Base-by-base conservation (phyloP, 2,797 vertebrate species). In the Melanotaenia parkinsoni region DNA sequence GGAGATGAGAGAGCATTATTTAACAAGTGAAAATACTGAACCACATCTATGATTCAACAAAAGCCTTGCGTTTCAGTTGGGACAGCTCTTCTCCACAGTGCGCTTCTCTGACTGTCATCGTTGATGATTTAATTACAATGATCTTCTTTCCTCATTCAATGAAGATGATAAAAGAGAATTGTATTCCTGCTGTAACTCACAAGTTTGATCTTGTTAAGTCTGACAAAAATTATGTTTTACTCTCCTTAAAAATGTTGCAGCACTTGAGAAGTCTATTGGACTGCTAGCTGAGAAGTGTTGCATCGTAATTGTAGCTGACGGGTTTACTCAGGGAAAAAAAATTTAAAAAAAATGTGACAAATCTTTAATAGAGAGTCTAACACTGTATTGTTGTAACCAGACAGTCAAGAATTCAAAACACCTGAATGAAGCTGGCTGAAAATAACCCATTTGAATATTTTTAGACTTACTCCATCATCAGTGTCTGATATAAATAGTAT, bases 391-490 rank as follows among this genome's bases (percentile, higher is more conserved):
- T 80, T 80, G 13, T 16, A 70, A 47, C 65, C 75, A 85, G 79
- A 81, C 79, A 78, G 76, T 51, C 9, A 24, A 24, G 65, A 38
- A 32, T 82, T 82, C 66, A 60, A 82, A 86, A 79, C 20, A 63
- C 57, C 80, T 90, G 85, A 91, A 90, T 91, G 84, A 83, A 90
- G 81, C 54, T 11, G 45, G 50, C 84, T 88, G 67, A 86, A 92
- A 92, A 92, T 91, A 92, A 83, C 22, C 58, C 33, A 70, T 87
- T 86, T 85, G 68, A 82, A 87, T 91, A 93, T 92, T 91, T 92
- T 88, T 91, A 89, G 85, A 80, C 69, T 72, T 57, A 65, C 66
- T 51, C 87, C 70, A 56, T 81, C 79, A 53, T 77, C 68, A 24
- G 32, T 35, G 59, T 79, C 70, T 77, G 75, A 79, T 93, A 92